phyloP scores from a whole-genome alignment of 1,140 invertebrate genomes.

The Drosophila nannoptera region DNA sequence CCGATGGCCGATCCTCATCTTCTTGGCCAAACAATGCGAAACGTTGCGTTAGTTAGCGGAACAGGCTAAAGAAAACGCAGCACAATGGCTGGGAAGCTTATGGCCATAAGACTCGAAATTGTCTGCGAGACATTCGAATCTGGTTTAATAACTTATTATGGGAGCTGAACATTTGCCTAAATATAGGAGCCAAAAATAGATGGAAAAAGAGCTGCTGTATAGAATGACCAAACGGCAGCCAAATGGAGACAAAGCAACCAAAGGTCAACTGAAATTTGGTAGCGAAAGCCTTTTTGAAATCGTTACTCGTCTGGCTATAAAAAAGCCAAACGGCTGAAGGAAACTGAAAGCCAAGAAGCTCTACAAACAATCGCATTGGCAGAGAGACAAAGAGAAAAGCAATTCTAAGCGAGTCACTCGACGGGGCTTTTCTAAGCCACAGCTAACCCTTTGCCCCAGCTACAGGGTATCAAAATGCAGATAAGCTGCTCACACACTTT shows the following conservation, averaged over 20 bases:
- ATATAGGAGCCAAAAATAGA: too few relatives aligned
- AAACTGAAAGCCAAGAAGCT: too few relatives aligned
- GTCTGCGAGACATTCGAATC: conserved; percentile 27
- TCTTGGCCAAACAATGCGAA: conserved; percentile 47
- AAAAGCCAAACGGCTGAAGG: too few relatives aligned
- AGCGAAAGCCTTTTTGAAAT: too few relatives aligned
- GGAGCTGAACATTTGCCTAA: not conserved
- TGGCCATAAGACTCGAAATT: conserved; percentile 24
- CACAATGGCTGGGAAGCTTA: conserved; percentile 42
- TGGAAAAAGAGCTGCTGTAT: not conserved
- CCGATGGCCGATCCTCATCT: conserved; percentile 43
- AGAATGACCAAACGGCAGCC: too few relatives aligned
- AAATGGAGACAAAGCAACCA: too few relatives aligned
- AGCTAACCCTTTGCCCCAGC: not conserved
- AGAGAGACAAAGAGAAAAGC: too few relatives aligned
- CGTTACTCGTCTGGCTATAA: too few relatives aligned
- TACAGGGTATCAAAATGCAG: conserved; percentile 35
- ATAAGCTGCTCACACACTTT: conserved; percentile 57
- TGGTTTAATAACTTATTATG: conserved; percentile 40
- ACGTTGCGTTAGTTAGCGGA: conserved; percentile 37
- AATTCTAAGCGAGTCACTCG: not conserved
- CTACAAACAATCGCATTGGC: too few relatives aligned
- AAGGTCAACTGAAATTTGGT: too few relatives aligned
- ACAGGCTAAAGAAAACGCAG: conserved; percentile 20
- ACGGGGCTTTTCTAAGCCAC: not conserved